Conservation (phyloP, 2,888 invertebrate genomes). For the Mythimna impura region DNA sequence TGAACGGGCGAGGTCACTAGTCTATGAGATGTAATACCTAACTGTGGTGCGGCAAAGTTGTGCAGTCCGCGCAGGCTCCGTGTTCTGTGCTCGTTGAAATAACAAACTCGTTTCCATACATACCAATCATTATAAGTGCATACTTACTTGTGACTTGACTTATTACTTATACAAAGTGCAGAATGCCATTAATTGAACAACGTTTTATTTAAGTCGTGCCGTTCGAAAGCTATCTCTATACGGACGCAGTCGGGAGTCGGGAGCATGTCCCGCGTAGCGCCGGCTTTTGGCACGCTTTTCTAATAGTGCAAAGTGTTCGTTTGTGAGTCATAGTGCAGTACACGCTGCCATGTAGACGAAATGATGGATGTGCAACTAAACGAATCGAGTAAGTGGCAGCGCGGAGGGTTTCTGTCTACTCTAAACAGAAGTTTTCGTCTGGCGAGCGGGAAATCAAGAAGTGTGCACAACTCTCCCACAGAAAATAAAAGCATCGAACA, state of each 20-base stretch:
- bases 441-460: slow-evolving; percentile 79
- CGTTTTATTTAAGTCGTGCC: slow-evolving; percentile 59
- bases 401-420: slow-evolving; percentile 86
- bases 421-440: slow-evolving; percentile 88
- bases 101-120: slow-evolving; percentile 74
- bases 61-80: slow-evolving; percentile 79
- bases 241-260: slow-evolving; percentile 63
- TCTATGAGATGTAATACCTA: slow-evolving; percentile 58
- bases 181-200: slow-evolving; percentile 60
- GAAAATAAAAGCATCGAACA: slow-evolving; percentile 78
- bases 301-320: slow-evolving; percentile 77
- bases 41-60: slow-evolving; percentile 63
- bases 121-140: slow-evolving; percentile 64
- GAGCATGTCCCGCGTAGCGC: slow-evolving; percentile 69
- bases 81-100: slow-evolving; percentile 73
- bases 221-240: slow-evolving; percentile 53
- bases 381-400: slow-evolving; percentile 85
- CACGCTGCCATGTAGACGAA: slow-evolving; percentile 83
- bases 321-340: slow-evolving; percentile 79
- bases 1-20: slow-evolving; percentile 82
- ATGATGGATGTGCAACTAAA: slow-evolving; percentile 85
- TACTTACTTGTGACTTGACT: slow-evolving; percentile 59
- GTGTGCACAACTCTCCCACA: slow-evolving; percentile 74
- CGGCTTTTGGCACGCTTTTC: slow-evolving; percentile 80
- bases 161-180: slow-evolving; percentile 57